Base-by-base conservation (phyloP, 2,888 invertebrate species). In the Tortricodes alternella region DNA sequence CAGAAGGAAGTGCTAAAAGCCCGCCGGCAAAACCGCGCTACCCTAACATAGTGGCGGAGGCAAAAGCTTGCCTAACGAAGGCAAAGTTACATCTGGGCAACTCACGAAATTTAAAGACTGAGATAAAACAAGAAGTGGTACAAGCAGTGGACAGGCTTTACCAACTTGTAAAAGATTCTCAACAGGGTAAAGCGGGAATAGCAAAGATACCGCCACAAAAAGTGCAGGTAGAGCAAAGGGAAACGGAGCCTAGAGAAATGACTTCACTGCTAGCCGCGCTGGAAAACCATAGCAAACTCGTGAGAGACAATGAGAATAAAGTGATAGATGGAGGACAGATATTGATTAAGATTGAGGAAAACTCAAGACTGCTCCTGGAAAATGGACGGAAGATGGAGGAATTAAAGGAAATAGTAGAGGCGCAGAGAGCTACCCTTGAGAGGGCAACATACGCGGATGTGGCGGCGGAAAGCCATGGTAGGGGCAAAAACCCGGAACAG, bases 161-260 rank as follows among this genome's bases (percentile, higher is more conserved):
- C 11, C 23, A 59, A 13, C 41, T 59, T 1, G 41, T 59, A 6
- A 59, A 59, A 21, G 53, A 59, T 13, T 38, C 46, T 1, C 53
- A 49, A 13, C 8, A 1, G 3, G 34, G 16, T 1, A 5, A n/a
- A 5, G n/a, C n/a, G n/a, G 16, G 9, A 7, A 58, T 27, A 15
- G 18, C 3, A 3, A 15, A 9, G 16, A 32, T 9, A 23, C n/a
- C n/a, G n/a, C n/a, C n/a, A n/a, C n/a, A n/a, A n/a, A n/a, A n/a
- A n/a, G n/a, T n/a, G n/a, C n/a, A n/a, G n/a, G n/a, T n/a, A n/a
- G n/a, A n/a, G n/a, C n/a, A n/a, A n/a, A n/a, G n/a, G n/a, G n/a
- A n/a, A n/a, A n/a, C n/a, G n/a, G n/a, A n/a, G n/a, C n/a, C n/a
- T n/a, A n/a, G n/a, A n/a, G n/a, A n/a, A n/a, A n/a, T n/a, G n/a